phyloP scores from a whole-genome alignment of 2,113 vertebrate species.

The Glaucomys volans region DNA sequence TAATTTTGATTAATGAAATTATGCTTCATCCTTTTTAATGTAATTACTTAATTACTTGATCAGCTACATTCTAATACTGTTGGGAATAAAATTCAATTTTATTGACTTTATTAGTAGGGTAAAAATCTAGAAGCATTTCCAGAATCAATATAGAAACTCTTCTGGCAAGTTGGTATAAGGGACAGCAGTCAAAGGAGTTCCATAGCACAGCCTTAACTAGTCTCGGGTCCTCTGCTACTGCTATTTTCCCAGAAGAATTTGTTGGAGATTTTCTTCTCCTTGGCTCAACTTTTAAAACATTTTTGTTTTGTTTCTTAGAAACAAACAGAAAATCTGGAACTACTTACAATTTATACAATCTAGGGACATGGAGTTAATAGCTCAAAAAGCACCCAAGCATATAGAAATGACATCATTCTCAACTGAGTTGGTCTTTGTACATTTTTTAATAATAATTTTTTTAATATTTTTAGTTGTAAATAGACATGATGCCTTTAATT shows the following conservation, averaged over 20 bases:
- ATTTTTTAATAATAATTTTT: too few species aligned
- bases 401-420: not conserved
- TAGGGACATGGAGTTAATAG: not conserved
- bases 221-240: not conserved
- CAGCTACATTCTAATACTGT: not conserved
- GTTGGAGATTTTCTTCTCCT: not conserved
- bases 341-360: not conserved
- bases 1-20: constrained; percentile 72
- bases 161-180: not conserved
- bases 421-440: not conserved
- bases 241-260: not conserved
- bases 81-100: constrained; percentile 44
- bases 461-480: too few species aligned
- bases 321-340: not conserved
- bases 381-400: not conserved
- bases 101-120: not conserved
- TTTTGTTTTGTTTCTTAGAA: not conserved
- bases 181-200: not conserved
- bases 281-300: not conserved
- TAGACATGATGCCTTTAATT: too few species aligned
- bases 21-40: constrained; percentile 55
- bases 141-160: not conserved
- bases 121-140: constrained; percentile 33
- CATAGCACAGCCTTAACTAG: not conserved
- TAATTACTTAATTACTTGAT: constrained; percentile 70